Evolutionary conservation across 2,888 invertebrate genomes (phyloP).

Genomic region (Norana najaformis): DNA sequence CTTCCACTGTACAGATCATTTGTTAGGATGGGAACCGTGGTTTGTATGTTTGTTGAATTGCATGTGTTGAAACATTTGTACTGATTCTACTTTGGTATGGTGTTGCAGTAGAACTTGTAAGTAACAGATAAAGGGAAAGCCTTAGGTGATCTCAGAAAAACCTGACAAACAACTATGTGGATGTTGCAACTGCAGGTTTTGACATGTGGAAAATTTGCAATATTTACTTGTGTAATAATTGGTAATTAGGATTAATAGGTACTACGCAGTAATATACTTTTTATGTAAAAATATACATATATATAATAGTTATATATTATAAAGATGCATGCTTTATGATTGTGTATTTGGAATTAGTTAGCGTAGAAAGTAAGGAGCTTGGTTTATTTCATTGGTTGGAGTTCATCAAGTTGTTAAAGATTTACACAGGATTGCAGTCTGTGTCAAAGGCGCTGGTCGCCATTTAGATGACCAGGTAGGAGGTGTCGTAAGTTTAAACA

Average conservation of each 20-base stretch:
- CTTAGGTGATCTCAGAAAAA: constrained; percentile 13
- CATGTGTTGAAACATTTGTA: background rate
- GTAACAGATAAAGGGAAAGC: background rate
- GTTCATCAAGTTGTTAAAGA: background rate
- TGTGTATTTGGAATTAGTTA: background rate
- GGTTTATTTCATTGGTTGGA: background rate
- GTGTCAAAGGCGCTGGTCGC: background rate
- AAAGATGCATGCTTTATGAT: too few species aligned
- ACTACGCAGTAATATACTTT: background rate
- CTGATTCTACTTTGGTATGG: background rate
- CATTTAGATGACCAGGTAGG: background rate
- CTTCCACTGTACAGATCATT: background rate
- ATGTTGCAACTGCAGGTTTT: background rate
- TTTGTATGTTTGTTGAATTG: background rate
- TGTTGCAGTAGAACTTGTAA: background rate
- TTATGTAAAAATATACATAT: background rate
- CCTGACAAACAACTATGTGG: background rate
- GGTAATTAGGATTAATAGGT: background rate
- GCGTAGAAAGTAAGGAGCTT: background rate
- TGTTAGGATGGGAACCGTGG: background rate
- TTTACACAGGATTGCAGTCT: background rate
- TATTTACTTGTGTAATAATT: background rate
- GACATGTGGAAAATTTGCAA: background rate
- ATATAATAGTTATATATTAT: too few species aligned
- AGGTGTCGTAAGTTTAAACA: background rate